Evolutionary conservation across 2,797 vertebrate genomes (phyloP), one percentile per base, ranked within the genome.

Genomic region (Limnodromus scolopaceus): DNA sequence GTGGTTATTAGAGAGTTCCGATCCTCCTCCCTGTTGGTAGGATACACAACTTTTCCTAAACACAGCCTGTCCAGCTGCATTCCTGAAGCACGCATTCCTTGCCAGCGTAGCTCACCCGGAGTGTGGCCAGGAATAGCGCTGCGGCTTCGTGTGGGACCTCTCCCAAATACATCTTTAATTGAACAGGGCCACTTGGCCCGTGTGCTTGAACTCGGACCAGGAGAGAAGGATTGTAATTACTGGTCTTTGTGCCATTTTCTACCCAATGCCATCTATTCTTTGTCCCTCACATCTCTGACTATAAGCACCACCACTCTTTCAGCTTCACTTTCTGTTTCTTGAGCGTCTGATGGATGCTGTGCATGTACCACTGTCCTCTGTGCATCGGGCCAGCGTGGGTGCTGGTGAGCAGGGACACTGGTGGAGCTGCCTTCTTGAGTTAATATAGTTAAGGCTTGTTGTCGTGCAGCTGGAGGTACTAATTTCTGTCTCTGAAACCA

Each of bases 41-140:
- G 95, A 94, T 87, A 89, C 90, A 92, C 92, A 94, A 76, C 83
- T 96, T 96, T 95, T 95, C 93, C 94, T 92, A 97, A 96, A 96
- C 93, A 95, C 91, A 95, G 95, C 83, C 94, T 19, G 92, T 95
- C 97, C 88, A 94, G 77, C 94, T 70, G 11, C 96, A 97, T 97
- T 97, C 96, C 96, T 96, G 91, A 90, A 95, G 91, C 55, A 92
- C 23, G 10, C 80, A 94, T 97, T 97, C 95, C 94, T 90, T 92
- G 93, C 88, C 5, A 7, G 90, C 0, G 0, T 69, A 94, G 85
- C 92, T 97, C 90, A 96, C 91, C 89, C 78, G 6, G 86, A 88
- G 51, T 1, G 51, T 45, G 74, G 91, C 88, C 95, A 96, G 91
- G 95, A 97, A 97, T 95, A 96, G 93, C 4, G 2, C 78, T 80